Base-by-base conservation (phyloP, 1,140 invertebrate genomes). In the Orchestia grillus region DNA sequence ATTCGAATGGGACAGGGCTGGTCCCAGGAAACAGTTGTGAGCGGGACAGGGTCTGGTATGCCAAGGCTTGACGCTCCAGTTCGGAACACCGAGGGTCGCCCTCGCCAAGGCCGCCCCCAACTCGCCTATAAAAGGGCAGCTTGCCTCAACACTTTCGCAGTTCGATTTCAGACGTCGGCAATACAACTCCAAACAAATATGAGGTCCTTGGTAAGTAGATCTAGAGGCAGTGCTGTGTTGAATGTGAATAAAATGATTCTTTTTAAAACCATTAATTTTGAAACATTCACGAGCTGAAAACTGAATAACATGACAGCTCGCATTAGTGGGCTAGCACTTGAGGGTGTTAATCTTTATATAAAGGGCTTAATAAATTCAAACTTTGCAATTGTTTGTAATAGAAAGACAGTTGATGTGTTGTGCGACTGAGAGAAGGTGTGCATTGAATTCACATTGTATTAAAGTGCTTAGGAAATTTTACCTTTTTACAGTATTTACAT, bases 201-300 rank as follows among this genome's bases (percentile, higher is more conserved):
- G 92, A 94, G 92, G 92, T 44, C 92, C 44, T 94, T 94, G 92
- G 92, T 94, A 44, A 94, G 92, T 94, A 94, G 42, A 90, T 36
- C 28, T 28, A 19, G 15, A 77, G 62, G 28, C 15, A 77, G 62
- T 77, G 62, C 11, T 77, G 62, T 77, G 62, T 77, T 77, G 11
- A 36, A 77, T 77, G 62, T 77, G 36, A 15, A 77, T 23, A 77
- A 77, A 77, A 77, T 15, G 62, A 36, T 77, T 77, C 6, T 6
- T 53, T 15, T 36, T 77, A 1, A 77, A 36, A 77, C 36, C n/a
- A n/a, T 19, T 15, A 77, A 28, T 77, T 77, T 3, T 77, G 62
- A 77, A 28, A 36, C 62, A 77, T 36, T 36, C 62, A 77, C 3
- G 36, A 1, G 11, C 11, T 8, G 1, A 8, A 23, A 36, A 77